phyloP scores from a whole-genome alignment of 2,113 vertebrate species.

The Monopterus albus region DNA sequence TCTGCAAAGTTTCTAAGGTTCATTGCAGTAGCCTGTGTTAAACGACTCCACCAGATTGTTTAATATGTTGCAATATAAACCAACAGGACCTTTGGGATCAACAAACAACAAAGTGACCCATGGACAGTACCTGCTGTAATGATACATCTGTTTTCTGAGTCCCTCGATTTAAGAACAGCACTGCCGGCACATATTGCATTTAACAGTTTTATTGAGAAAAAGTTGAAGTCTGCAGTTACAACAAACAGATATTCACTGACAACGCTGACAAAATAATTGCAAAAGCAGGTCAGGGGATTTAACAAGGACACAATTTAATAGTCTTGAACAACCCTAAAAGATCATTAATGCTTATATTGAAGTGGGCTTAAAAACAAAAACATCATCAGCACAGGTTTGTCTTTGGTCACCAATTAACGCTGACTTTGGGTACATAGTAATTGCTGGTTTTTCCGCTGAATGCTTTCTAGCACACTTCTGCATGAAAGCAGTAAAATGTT shows the following conservation, averaged over 20 bases:
- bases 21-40: neutral
- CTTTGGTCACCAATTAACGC: too few relatives aligned
- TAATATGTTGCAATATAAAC: constrained; percentile 53
- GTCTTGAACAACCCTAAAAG: neutral
- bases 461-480: too few relatives aligned
- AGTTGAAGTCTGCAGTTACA: neutral
- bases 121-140: neutral
- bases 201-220: neutral
- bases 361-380: neutral
- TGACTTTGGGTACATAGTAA: too few relatives aligned
- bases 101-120: constrained; percentile 59
- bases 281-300: neutral
- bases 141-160: constrained; percentile 43
- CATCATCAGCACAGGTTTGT: neutral
- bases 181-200: neutral
- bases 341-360: neutral
- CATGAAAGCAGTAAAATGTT: neutral
- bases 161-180: constrained; percentile 15
- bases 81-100: constrained; percentile 67
- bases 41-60: constrained; percentile 22
- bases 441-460: too few relatives aligned
- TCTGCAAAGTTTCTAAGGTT: neutral
- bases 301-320: neutral
- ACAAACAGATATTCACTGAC: neutral
- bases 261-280: too few relatives aligned